Conservation (phyloP, 2,888 invertebrate species). For the Seira ritae region DNA sequence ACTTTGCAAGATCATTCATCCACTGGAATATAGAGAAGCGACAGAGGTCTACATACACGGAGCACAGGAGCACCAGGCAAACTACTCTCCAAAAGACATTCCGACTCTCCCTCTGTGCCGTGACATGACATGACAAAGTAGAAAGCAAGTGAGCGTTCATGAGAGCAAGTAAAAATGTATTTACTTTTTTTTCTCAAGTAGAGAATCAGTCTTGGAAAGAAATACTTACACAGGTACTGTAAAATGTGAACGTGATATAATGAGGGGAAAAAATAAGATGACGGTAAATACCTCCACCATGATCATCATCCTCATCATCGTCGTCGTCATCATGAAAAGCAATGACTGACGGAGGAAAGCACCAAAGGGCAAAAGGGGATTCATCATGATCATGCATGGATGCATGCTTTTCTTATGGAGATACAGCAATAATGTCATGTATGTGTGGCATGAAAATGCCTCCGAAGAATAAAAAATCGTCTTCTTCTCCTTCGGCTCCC, state of each 20-base stretch:
- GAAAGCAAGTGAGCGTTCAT: constrained; percentile 7
- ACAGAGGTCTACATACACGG: background rate
- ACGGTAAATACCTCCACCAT: constrained; percentile 1
- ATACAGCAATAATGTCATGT: constrained; percentile 7
- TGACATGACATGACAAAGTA: constrained; percentile 16
- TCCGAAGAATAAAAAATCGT: background rate
- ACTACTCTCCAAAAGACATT: constrained; percentile 8
- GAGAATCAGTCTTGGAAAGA: background rate
- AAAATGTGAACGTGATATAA: constrained; percentile 30
- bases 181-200: constrained; percentile 14
- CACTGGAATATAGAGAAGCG: background rate
- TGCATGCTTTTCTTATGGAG: background rate
- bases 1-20: constrained; percentile 44
- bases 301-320: background rate
- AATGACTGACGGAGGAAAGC: constrained; percentile 12
- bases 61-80: background rate
- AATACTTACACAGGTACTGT: constrained; percentile 24
- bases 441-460: background rate
- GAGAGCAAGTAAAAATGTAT: constrained; percentile 19
- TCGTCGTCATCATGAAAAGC: background rate
- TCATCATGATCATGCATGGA: constrained; percentile 10
- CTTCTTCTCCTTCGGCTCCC: background rate
- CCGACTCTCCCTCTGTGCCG: constrained; percentile 12
- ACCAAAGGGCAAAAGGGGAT: constrained; percentile 13
- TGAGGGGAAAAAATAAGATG: constrained; percentile 25